A percentile compares a stretch with the other conserved stretches of the same genome.
These are phyloP conservation scores for Leucophenga montana DNA, from an alignment of 2,888 invertebrate genomes.

Conservation along the genomic window DNA sequence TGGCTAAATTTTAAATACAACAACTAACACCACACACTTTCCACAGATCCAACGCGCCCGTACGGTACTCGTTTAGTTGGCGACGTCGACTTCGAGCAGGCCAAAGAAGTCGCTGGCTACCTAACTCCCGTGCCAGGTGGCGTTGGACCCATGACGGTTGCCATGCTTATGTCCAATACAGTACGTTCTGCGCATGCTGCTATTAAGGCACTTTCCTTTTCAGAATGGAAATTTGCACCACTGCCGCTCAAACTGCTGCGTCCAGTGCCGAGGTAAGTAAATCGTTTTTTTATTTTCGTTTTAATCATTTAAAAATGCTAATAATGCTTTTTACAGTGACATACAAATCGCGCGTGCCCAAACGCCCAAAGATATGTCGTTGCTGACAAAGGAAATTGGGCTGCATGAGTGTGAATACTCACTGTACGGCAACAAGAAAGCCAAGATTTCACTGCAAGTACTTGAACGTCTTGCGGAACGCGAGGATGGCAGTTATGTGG, in stretches of 20 bases:
- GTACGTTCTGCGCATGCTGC: slow-evolving; percentile 85
- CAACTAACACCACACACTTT: neutral
- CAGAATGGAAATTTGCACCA: slow-evolving; percentile 82
- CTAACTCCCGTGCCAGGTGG: slow-evolving; percentile 97
- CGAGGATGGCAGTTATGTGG: slow-evolving; percentile 90
- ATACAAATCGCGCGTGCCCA: slow-evolving; percentile 92
- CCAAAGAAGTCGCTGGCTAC: slow-evolving; percentile 84
- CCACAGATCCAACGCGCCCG: slow-evolving; percentile 82
- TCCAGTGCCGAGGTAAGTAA: slow-evolving; percentile 87
- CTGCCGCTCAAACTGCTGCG: slow-evolving; percentile 78
- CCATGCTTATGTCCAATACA: slow-evolving; percentile 97
- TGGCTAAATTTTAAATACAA: slow-evolving; percentile 16
- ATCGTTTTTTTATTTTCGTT: neutral
- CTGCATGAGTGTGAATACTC: slow-evolving; percentile 86
- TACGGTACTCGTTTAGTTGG: slow-evolving; percentile 90
- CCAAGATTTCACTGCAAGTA: slow-evolving; percentile 89
- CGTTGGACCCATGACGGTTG: slow-evolving; percentile 99
- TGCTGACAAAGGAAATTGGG: slow-evolving; percentile 89
- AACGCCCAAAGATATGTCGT: slow-evolving; percentile 86
- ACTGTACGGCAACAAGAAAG: slow-evolving; percentile 94
- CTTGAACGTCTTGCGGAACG: slow-evolving; percentile 82
- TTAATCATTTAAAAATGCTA: neutral
- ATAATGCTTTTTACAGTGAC: slow-evolving; percentile 78
- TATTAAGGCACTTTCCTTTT: slow-evolving; percentile 75
- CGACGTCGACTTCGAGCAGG: slow-evolving; percentile 92